Base-by-base conservation (phyloP, 1,140 invertebrate species). In the Oedothorax gibbosus region DNA sequence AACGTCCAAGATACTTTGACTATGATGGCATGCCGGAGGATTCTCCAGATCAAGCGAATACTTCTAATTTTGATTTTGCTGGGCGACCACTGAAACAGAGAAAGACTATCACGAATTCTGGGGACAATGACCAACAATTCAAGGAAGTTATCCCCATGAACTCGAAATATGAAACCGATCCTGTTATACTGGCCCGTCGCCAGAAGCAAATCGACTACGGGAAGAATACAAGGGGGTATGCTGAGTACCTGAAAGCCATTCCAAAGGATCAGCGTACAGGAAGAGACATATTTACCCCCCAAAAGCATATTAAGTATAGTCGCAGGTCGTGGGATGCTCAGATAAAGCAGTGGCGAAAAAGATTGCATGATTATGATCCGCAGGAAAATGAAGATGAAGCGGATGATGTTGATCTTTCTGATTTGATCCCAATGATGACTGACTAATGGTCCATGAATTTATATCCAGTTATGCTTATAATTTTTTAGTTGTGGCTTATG, bases 191-290 rank as follows among this genome's bases (percentile, higher is more conserved):
- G 85, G 89, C 92, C 53, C 92, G 96, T 86, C 92, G 96, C 78
- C 95, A 97, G 88, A 98, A 98, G 90, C 95, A 97, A 90, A 96
- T 98, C 89, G 96, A 98, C 89, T 98, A 96, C 91, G 97, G 97
- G 35, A 98, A 98, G 91, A 97, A 97, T 89, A 98, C 96, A 14
- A 90, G 94, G 85, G 96, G 95, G 65, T 98, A 98, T 90, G 93
- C 95, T 78, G 93, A 93, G 90, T 98, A 97, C 87, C 88, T 92
- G 2, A 90, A 93, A 88, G 86, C 91, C 86, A 92, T 98, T 62
- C 95, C 95, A 72, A 94, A 92, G 88, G 89, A 92, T 35, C 88
- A 93, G 86, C 92, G 96, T 57, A 91, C 90, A 54, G 92, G 91
- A 75, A 92, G 93, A 15, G 93, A 97, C 91, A 97, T 96, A 15